Conservation (phyloP, 2,113 vertebrate genomes). For the Saimiri boliviensis region DNA sequence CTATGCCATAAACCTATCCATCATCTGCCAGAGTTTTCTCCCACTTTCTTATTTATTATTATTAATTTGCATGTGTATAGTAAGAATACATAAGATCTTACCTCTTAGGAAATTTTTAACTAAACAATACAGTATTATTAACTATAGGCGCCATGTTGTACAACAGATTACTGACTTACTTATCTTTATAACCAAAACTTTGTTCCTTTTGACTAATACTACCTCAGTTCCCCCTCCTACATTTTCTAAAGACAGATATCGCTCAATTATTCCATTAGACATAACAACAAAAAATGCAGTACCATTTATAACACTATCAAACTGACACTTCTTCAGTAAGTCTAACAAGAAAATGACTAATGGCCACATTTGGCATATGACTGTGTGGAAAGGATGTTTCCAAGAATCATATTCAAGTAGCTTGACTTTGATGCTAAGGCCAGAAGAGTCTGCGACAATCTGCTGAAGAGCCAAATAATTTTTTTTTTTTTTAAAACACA, state of each 20-base stretch:
- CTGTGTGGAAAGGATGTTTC: not conserved
- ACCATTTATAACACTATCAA: not conserved
- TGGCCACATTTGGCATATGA: not conserved
- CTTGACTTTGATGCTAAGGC: not conserved
- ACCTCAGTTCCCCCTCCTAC: not conserved
- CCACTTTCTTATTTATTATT: not conserved
- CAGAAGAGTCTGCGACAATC: not conserved
- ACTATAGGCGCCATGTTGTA: not conserved
- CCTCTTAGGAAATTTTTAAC: not conserved
- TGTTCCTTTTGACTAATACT: not conserved
- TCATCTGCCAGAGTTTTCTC: not conserved
- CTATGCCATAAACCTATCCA: not conserved
- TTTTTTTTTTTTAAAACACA: too few species aligned
- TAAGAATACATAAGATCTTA: not conserved
- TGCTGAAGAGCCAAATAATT: constrained; percentile 6
- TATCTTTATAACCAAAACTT: not conserved
- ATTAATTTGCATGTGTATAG: not conserved
- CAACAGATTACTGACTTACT: not conserved
- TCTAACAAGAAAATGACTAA: constrained; percentile 1
- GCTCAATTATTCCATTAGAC: not conserved
- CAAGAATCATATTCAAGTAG: not conserved
- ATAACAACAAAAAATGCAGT: not conserved
- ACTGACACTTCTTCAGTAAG: not conserved
- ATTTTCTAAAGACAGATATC: not conserved
- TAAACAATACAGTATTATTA: not conserved